Conservation (phyloP, 37 sponge, comb jelly and placozoan genomes). For the Hexactinellida sp. region DNA sequence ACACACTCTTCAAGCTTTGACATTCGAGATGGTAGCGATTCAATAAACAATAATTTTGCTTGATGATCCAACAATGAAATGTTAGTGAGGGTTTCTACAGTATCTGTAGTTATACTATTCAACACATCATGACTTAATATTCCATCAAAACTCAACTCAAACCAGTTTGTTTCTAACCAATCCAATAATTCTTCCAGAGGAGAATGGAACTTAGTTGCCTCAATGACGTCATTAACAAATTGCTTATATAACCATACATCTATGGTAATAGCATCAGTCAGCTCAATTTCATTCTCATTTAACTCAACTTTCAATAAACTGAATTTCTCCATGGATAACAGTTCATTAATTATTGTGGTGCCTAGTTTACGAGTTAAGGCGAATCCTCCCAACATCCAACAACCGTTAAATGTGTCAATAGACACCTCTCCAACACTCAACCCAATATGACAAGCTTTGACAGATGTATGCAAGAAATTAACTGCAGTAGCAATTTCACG, state of each 20-base stretch:
- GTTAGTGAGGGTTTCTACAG: background rate
- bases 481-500: background rate
- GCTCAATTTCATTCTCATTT: background rate
- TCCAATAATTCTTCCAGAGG: background rate
- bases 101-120: background rate
- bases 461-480: background rate
- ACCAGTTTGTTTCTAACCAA: background rate
- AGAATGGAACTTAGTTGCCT: background rate
- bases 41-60: background rate
- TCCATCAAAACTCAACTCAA: background rate
- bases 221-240: constrained; percentile 8
- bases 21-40: background rate
- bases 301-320: background rate
- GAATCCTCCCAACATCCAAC: constrained; percentile 7
- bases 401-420: background rate
- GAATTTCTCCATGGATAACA: background rate
- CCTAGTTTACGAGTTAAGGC: background rate
- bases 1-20: background rate
- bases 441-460: background rate
- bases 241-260: constrained; percentile 9
- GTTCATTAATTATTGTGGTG: background rate
- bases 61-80: background rate
- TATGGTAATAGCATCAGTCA: background rate
- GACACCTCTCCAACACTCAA: background rate
- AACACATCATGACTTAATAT: background rate